Conservation (phyloP, 2,113 vertebrate species). For the Indicator maculatus region DNA sequence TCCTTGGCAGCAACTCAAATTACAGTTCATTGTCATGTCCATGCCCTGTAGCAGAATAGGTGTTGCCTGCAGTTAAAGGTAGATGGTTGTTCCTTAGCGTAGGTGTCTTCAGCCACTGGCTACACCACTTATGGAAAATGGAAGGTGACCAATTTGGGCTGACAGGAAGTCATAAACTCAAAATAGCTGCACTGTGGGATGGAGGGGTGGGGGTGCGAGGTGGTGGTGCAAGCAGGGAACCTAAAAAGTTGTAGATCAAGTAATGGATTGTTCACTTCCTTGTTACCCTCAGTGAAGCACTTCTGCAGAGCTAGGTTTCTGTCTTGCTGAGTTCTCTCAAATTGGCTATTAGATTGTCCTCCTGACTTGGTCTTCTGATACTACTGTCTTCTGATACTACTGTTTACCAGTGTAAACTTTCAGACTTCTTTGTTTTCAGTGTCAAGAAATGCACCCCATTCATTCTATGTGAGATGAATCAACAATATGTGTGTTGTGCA, state of each 20-base stretch:
- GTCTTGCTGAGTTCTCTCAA: background rate
- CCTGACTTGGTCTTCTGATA: background rate
- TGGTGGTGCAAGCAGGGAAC: too few species aligned
- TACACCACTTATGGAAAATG: background rate
- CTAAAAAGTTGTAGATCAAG: background rate
- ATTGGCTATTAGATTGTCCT: background rate
- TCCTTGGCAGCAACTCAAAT: conserved; percentile 11
- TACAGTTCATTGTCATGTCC: conserved; percentile 4
- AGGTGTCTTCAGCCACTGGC: background rate
- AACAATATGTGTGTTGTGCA: background rate
- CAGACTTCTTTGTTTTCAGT: background rate
- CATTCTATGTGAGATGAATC: background rate
- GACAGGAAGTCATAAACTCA: background rate
- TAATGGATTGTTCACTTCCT: background rate
- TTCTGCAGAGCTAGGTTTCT: background rate
- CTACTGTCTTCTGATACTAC: background rate
- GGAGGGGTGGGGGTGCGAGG: background rate
- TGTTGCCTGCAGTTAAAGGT: background rate
- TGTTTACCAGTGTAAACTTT: background rate
- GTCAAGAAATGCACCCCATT: background rate
- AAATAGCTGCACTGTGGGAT: background rate
- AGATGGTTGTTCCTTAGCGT: background rate
- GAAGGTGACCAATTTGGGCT: background rate
- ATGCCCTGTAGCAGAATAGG: conserved; percentile 22
- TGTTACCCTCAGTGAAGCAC: background rate